These are phyloP conservation scores for Proales similis DNA, from an alignment of 1,140 invertebrate genomes.

Conservation along the genomic window DNA sequence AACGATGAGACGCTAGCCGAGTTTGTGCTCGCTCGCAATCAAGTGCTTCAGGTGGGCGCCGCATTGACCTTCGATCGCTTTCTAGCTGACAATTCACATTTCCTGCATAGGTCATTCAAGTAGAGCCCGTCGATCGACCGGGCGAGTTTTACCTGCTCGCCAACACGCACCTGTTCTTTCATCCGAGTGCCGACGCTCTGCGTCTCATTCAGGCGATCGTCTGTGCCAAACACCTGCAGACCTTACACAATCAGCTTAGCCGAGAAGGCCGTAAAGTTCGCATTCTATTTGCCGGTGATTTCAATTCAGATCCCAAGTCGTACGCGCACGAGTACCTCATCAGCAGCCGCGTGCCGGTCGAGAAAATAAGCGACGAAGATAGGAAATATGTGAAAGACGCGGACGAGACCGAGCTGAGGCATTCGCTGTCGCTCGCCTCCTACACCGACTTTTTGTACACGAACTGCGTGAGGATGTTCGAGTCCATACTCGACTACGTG, in stretches of 20 bases:
- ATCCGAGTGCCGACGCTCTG: constrained; percentile 35
- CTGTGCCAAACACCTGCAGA: constrained; percentile 2
- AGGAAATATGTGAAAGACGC: constrained; percentile 8
- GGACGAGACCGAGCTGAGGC: constrained; percentile 5
- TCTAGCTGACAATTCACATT: background rate
- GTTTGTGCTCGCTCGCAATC: constrained; percentile 12
- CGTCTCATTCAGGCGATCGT: constrained; percentile 17
- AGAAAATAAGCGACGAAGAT: constrained; percentile 14
- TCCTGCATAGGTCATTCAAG: constrained; percentile 10
- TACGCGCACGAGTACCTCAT: constrained; percentile 24
- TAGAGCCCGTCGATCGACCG: constrained; percentile 9
- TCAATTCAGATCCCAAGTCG: constrained; percentile 27
- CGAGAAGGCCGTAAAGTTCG: background rate
- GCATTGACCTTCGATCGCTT: background rate
- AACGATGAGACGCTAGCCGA: constrained; percentile 8
- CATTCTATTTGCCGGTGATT: constrained; percentile 23
- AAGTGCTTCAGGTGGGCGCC: constrained; percentile 9
- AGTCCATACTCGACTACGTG: constrained; percentile 27
- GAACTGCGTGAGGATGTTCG: constrained; percentile 17
- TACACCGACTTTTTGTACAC: constrained; percentile 35
- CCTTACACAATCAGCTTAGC: constrained; percentile 15
- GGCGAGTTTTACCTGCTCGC: constrained; percentile 5
- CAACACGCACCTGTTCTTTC: constrained; percentile 38
- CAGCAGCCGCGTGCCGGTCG: constrained; percentile 2
- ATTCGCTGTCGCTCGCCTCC: constrained; percentile 5